phyloP scores from a whole-genome alignment of 2,888 invertebrate species.

The Pasiphila rectangulata region DNA sequence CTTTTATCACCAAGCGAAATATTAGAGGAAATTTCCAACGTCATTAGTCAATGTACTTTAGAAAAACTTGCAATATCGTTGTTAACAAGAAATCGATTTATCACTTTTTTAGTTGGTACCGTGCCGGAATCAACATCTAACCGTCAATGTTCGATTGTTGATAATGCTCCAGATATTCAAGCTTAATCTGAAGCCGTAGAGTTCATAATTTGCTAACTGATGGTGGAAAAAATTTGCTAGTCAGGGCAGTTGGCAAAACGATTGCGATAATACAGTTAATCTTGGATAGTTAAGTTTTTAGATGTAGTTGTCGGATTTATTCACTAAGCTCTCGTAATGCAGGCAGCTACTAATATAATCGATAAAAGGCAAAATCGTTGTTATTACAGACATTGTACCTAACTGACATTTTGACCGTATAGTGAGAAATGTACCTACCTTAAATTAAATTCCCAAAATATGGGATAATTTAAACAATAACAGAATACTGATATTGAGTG shows the following conservation, averaged over 20 bases:
- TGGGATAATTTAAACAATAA: too few species aligned
- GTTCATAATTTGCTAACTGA: slow-evolving; percentile 7
- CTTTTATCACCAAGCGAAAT: too few species aligned
- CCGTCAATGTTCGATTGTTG: slow-evolving; percentile 4
- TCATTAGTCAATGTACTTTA: too few species aligned
- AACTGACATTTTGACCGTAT: too few species aligned
- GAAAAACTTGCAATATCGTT: slow-evolving; percentile 27
- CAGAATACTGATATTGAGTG: too few species aligned
- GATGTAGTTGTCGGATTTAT: not conserved
- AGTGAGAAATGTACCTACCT: too few species aligned
- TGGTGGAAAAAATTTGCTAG: slow-evolving; percentile 56
- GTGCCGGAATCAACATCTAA: slow-evolving; percentile 45
- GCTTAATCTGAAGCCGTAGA: slow-evolving; percentile 19
- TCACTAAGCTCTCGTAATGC: not conserved
- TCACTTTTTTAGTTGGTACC: slow-evolving; percentile 51
- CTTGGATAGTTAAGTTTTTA: slow-evolving; percentile 10
- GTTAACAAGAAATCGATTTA: slow-evolving; percentile 65
- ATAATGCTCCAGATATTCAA: slow-evolving; percentile 16
- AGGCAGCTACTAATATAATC: too few species aligned
- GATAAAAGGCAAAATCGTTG: too few species aligned
- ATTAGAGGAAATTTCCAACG: too few species aligned
- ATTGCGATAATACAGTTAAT: slow-evolving; percentile 32
- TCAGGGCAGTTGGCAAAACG: slow-evolving; percentile 56
- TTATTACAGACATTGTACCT: too few species aligned
- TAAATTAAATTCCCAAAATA: too few species aligned